A percentile compares a stretch with the other conserved stretches of the same genome.
These are phyloP conservation scores for Semaprochilodus insignis DNA, from an alignment of 2,797 vertebrate species.

Conservation along the genomic window DNA sequence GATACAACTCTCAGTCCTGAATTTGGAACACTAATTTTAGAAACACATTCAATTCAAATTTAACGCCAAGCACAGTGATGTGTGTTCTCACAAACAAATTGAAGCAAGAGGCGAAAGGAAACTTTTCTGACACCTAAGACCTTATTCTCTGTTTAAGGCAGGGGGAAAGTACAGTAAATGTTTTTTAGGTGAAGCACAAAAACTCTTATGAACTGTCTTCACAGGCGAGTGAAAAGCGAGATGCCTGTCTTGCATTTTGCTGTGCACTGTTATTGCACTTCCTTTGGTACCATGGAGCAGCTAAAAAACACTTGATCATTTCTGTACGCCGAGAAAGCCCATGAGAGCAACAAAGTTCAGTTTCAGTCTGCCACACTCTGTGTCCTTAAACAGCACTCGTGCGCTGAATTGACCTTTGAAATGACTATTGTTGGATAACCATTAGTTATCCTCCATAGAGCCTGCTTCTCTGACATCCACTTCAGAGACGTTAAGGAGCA, in stretches of 20 bases:
- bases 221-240: neutral
- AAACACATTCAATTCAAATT: conserved; percentile 18
- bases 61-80: conserved; percentile 9
- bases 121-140: conserved; percentile 7
- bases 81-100: conserved; percentile 20
- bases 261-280: neutral
- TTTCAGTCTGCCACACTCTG: neutral
- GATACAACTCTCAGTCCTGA: conserved; percentile 9
- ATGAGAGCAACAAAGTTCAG: conserved; percentile 17
- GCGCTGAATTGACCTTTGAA: conserved; percentile 15
- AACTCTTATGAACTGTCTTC: neutral
- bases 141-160: neutral
- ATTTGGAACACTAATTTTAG: conserved; percentile 10
- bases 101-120: neutral
- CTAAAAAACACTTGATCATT: neutral
- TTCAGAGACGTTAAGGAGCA: conserved; percentile 17
- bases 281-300: neutral
- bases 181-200: conserved; percentile 11
- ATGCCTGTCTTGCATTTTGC: neutral
- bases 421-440: conserved; percentile 14
- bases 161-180: neutral
- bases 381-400: conserved; percentile 15
- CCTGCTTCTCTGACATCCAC: neutral
- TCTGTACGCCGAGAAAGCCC: neutral
- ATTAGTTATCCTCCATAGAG: conserved; percentile 23